Conservation (phyloP, 2,113 vertebrate species). For the Poecile atricapillus region DNA sequence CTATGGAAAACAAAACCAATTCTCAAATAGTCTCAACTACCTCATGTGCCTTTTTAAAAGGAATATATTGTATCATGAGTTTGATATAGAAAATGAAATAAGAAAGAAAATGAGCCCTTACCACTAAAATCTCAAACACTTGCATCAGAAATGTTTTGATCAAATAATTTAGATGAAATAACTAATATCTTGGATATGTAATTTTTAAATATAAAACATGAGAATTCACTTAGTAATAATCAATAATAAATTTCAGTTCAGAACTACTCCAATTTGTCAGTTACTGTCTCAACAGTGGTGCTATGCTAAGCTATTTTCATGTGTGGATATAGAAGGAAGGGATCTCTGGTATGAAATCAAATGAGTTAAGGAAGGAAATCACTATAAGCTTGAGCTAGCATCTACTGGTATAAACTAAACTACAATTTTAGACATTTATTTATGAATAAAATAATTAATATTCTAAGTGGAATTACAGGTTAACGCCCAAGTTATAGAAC, state of each 20-base stretch:
- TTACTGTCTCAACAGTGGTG: not conserved
- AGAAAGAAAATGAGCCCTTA: not conserved
- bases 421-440: not conserved
- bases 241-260: not conserved
- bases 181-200: not conserved
- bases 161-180: not conserved
- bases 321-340: not conserved
- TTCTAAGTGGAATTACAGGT: not conserved
- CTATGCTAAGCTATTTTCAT: not conserved
- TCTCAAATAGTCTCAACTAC: not conserved
- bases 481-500: not conserved
- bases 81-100: not conserved
- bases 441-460: not conserved
- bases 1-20: not conserved
- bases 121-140: not conserved
- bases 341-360: not conserved
- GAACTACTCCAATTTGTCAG: not conserved
- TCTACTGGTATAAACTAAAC: not conserved
- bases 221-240: not conserved
- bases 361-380: not conserved
- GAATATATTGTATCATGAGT: not conserved
- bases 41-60: not conserved
- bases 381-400: not conserved
- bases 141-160: not conserved
- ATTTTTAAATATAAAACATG: not conserved